A percentile compares a stretch with the other conserved stretches of the same genome.
Conservation (phyloP, 2,113 vertebrate species). For the Actenoides hombroni region DNA sequence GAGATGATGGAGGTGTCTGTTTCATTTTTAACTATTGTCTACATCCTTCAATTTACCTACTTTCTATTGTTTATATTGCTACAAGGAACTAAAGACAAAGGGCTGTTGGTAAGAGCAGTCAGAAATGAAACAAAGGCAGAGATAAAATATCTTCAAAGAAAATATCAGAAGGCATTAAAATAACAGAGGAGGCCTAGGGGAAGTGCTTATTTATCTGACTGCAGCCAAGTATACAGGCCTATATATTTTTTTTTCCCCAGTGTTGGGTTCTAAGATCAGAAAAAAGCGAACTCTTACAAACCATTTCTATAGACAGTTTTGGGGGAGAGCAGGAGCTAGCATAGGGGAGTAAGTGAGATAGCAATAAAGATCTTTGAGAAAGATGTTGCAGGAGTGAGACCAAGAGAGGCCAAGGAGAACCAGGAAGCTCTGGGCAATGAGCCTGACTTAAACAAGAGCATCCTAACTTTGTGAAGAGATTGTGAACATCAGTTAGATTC, state of each 20-base stretch:
- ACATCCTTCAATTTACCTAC: constrained; percentile 9
- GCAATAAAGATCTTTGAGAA: background rate
- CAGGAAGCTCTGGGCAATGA: background rate
- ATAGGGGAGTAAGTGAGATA: background rate
- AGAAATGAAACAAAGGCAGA: background rate
- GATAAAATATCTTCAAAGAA: constrained; percentile 46
- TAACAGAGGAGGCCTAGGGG: background rate
- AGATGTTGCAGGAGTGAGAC: background rate
- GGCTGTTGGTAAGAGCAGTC: background rate
- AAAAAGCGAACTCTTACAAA: background rate
- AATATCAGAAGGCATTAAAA: constrained; percentile 26
- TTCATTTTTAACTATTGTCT: background rate
- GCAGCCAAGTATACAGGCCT: background rate
- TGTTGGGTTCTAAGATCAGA: background rate
- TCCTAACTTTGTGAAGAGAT: background rate
- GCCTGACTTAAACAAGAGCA: background rate
- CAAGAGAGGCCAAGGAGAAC: background rate
- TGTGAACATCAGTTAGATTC: background rate
- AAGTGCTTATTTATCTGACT: constrained; percentile 17
- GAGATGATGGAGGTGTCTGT: background rate
- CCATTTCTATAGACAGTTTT: background rate
- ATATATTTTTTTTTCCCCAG: background rate
- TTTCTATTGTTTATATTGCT: constrained; percentile 15
- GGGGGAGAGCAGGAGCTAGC: background rate
- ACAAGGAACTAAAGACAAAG: constrained; percentile 19